Evolutionary conservation across 2,797 vertebrate species (phyloP).

Genomic region (Peromyscus eremicus): DNA sequence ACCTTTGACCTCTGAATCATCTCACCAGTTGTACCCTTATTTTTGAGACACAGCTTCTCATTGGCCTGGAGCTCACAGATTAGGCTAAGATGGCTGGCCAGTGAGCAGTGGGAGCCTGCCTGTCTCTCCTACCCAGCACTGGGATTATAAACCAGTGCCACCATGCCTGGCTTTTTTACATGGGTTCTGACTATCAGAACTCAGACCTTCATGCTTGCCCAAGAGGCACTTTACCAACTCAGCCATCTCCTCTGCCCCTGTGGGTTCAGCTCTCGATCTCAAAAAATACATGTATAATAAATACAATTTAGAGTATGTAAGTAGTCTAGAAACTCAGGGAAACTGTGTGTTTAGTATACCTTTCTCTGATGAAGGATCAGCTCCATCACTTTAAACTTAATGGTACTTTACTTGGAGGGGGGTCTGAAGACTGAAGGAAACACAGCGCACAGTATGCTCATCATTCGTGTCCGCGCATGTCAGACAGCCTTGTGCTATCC

Average conservation of each 20-base stretch:
- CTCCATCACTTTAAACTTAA: background rate
- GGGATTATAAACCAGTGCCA: background rate
- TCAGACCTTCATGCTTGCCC: background rate
- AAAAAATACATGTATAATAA: background rate
- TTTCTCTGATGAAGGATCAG: background rate
- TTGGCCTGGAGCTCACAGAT: background rate
- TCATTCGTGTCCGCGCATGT: background rate
- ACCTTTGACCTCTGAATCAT: background rate
- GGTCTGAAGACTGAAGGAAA: background rate
- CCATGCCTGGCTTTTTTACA: background rate
- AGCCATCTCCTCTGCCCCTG: background rate
- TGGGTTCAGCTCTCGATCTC: background rate
- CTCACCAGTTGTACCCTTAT: too few species aligned
- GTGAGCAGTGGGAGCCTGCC: background rate
- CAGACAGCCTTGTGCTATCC: rapidly evolving
- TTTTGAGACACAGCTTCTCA: background rate
- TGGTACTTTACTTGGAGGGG: background rate
- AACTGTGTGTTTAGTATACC: background rate
- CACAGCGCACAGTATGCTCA: background rate
- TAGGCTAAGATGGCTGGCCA: background rate
- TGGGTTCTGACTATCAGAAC: background rate
- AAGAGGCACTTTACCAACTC: background rate
- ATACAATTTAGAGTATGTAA: background rate
- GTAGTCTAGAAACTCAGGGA: slow-evolving; percentile 8
- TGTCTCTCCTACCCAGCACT: background rate